Conservation (phyloP, 2,113 vertebrate species). For the Carassius gibelio region DNA sequence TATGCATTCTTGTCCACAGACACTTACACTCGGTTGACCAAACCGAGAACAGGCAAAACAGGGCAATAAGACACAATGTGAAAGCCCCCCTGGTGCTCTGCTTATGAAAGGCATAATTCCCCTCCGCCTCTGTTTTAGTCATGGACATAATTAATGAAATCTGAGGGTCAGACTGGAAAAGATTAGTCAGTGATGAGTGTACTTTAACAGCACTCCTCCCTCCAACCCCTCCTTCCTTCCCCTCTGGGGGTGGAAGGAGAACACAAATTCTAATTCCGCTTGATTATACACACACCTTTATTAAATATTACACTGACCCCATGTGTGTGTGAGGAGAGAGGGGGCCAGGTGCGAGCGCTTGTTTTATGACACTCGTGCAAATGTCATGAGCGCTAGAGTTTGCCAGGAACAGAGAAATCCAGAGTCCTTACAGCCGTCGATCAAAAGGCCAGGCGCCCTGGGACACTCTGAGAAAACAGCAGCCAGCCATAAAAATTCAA, state of each 20-base stretch:
- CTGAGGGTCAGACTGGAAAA: conserved; percentile 84
- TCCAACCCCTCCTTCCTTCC: conserved; percentile 76
- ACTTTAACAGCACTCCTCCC: conserved; percentile 86
- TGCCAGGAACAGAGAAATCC: conserved; percentile 82
- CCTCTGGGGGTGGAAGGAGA: conserved; percentile 88
- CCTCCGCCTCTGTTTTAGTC: conserved; percentile 30
- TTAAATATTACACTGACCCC: conserved; percentile 98
- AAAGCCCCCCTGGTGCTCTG: conserved; percentile 27
- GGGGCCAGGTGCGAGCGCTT: conserved; percentile 86
- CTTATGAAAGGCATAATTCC: conserved; percentile 45
- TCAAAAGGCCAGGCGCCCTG: conserved; percentile 95
- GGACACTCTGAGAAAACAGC: conserved; percentile 96
- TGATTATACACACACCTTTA: conserved; percentile 95
- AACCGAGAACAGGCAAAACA: not conserved
- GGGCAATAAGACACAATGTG: conserved; percentile 6
- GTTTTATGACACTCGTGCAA: conserved; percentile 99
- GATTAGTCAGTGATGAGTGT: conserved; percentile 87
- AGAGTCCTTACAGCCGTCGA: conserved; percentile 86
- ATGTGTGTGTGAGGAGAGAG: conserved; percentile 71
- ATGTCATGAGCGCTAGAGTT: conserved; percentile 94
- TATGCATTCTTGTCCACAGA: not conserved
- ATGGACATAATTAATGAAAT: conserved; percentile 59
- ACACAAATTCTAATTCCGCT: conserved; percentile 95
- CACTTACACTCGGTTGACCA: not conserved
- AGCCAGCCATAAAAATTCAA: conserved; percentile 92